Evolutionary conservation across 2,888 invertebrate species (phyloP), one percentile per base, ranked within the genome.

Genomic region (Automeris io): DNA sequence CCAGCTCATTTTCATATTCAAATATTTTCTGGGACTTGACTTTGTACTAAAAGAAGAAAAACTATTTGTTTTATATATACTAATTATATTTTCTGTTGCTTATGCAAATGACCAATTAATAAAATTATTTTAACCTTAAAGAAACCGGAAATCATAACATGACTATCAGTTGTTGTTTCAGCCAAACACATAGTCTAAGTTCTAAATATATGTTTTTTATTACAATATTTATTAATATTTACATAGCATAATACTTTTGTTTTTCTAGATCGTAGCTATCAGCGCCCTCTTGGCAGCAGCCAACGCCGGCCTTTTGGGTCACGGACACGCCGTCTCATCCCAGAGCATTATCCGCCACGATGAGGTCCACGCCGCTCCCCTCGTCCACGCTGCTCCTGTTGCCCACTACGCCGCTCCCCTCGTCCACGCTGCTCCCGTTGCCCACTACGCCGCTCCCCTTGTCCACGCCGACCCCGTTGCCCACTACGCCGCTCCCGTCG

Each of bases 341-440:
- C 78, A 77, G 47, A 75, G 67, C 41, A 66, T 80, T 22, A 72
- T 83, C 12, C 62, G 70, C 60, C 77, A 78, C 52, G 79, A 77
- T 1, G 72, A 68, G 35, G 54, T 38, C 45, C 29, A 16, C n/a
- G 13, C 13, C n/a, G 29, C 68, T 5, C 56, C 61, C 52, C 51
- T 42, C 37, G 45, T 35, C 39, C 39, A 56, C 37, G 40, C 36
- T 8, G 46, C 46, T 12, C 49, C 51, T 18, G 35, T 47, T 7
- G 49, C 41, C 8, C 45, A 58, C 45, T 54, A 64, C 33, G 54
- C 56, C 13, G 57, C 59, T n/a, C 61, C 57, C 6, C 42, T 63
- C 6, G 51, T 61, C 8, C 61, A 64, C 43, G 52, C 32, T 12
- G 49, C 40, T n/a, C 61, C 57, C 6, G 43, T 63, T 6, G 51